A percentile compares a stretch with the other conserved stretches of the same genome.
Evolutionary conservation across 2,888 invertebrate species (phyloP).

Genomic region (Gari tellinella): DNA sequence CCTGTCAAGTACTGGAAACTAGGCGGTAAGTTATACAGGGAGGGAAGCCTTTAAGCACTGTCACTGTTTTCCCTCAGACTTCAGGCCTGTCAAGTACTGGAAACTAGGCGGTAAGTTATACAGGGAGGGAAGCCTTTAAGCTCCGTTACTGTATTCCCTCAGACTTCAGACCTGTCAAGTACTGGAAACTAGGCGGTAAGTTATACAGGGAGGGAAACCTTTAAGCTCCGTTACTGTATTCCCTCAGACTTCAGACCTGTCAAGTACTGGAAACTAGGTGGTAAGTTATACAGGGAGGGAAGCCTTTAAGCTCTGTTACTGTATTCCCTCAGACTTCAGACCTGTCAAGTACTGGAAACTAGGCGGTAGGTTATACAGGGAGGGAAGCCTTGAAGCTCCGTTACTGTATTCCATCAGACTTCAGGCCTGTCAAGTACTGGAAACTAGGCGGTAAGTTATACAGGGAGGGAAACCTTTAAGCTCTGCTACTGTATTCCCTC

Average conservation of each 20-base stretch:
- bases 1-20: constrained; percentile 58
- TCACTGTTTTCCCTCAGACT: too few species aligned
- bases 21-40: constrained; percentile 68
- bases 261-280: too few species aligned
- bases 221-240: too few species aligned
- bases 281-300: too few species aligned
- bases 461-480: too few species aligned
- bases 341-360: constrained; percentile 58
- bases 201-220: too few species aligned
- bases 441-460: constrained; percentile 68
- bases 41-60: too few species aligned
- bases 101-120: too few species aligned
- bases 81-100: too few species aligned
- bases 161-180: constrained; percentile 43
- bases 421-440: constrained; percentile 57
- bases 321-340: constrained; percentile 49
- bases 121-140: constrained; percentile 60
- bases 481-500: too few species aligned
- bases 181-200: constrained; percentile 70
- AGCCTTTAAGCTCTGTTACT: constrained; percentile 59
- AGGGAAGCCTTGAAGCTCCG: constrained; percentile 63
- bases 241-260: too few species aligned
- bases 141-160: constrained; percentile 54
- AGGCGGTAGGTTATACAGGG: constrained; percentile 66
- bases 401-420: constrained; percentile 46